Conservation (phyloP, 2,113 vertebrate genomes). For the Podiceps cristatus region DNA sequence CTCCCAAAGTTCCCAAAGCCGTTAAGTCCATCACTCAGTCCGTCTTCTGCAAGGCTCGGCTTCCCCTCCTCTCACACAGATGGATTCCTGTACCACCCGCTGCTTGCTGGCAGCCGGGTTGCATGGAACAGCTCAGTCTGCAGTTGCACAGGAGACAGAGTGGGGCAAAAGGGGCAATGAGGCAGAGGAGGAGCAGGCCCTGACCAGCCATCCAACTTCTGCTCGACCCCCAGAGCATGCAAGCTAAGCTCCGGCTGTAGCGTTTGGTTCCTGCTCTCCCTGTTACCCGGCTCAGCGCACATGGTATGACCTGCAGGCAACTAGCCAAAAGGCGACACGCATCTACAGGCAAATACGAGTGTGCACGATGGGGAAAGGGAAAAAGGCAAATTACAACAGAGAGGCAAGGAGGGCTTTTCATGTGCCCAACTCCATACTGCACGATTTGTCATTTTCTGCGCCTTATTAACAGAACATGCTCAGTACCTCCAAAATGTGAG, state of each 20-base stretch:
- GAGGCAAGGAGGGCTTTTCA: not conserved
- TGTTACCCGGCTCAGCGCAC: not conserved
- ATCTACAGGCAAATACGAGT: not conserved
- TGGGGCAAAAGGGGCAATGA: not conserved
- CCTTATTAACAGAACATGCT: not conserved
- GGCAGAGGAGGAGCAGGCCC: not conserved
- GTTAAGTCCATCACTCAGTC: not conserved
- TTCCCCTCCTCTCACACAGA: not conserved
- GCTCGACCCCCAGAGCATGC: rapidly evolving
- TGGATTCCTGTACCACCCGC: not conserved
- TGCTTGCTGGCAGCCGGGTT: not conserved
- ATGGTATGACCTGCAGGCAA: not conserved
- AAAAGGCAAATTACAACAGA: not conserved
- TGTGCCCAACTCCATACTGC: not conserved
- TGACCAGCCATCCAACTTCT: not conserved
- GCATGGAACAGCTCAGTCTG: not conserved
- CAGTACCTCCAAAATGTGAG: not conserved
- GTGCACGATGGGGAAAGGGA: not conserved
- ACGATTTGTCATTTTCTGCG: not conserved
- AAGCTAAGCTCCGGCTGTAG: not conserved
- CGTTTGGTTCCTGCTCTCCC: not conserved
- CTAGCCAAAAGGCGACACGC: not conserved
- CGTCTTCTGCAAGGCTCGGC: rapidly evolving
- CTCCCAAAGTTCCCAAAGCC: not conserved
- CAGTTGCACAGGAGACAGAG: not conserved